Percentiles rank a stretch among this genome's conserved stretches.
Conservation (phyloP, 2,797 vertebrate species). For the Catostomus latipinnis region DNA sequence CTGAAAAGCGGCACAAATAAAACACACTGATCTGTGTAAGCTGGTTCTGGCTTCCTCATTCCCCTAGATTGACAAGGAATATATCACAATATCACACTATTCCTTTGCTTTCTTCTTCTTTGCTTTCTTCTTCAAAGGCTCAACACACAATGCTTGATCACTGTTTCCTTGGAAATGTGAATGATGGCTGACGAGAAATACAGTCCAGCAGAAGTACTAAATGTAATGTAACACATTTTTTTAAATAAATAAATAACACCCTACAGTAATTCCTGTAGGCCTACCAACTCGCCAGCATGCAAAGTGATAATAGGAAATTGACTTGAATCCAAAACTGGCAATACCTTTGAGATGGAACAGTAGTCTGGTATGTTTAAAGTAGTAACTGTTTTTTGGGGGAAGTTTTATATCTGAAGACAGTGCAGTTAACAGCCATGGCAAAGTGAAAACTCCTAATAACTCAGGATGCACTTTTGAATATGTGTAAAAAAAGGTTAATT, state of each 20-base stretch:
- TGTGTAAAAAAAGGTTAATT: too few species aligned
- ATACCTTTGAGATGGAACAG: constrained; percentile 14
- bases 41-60: too few species aligned
- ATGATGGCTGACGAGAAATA: background rate
- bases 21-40: too few species aligned
- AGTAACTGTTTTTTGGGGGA: constrained; percentile 8
- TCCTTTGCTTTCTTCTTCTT: too few species aligned
- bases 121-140: constrained; percentile 11
- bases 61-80: too few species aligned
- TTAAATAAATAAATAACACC: background rate
- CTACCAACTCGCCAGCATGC: background rate
- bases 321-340: background rate
- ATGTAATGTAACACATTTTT: background rate
- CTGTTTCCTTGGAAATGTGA: background rate
- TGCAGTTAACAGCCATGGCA: constrained; percentile 14
- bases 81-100: too few species aligned
- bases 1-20: too few species aligned
- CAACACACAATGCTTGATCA: too few species aligned
- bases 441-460: background rate
- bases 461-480: too few species aligned
- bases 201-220: background rate
- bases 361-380: constrained; percentile 8
- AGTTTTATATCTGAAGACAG: constrained; percentile 36
- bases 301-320: constrained; percentile 11
- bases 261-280: too few species aligned